phyloP scores from a whole-genome alignment of 1,140 invertebrate species.

The Diabrotica undecimpunctata region DNA sequence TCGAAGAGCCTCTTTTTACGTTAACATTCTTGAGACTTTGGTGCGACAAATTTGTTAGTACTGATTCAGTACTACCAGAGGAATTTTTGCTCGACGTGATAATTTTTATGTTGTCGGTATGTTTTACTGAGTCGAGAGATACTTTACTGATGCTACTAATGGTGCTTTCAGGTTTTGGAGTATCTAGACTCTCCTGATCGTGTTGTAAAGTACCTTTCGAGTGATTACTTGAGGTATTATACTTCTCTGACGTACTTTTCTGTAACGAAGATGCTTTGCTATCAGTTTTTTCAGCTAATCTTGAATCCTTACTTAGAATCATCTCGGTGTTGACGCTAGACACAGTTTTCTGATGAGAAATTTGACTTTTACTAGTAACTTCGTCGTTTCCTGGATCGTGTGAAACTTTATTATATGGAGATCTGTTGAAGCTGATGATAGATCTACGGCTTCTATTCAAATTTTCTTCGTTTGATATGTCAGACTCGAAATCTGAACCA shows the following conservation, averaged over 20 bases:
- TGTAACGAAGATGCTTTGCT: too few relatives aligned
- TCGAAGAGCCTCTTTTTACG: constrained; percentile 7
- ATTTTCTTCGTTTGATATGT: not conserved
- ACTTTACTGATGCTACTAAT: too few relatives aligned
- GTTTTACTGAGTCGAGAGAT: not conserved
- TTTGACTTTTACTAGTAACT: not conserved
- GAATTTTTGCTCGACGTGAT: not conserved
- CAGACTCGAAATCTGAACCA: constrained; percentile 11
- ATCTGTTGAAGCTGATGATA: constrained; percentile 10
- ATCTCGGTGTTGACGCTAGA: not conserved
- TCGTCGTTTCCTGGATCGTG: not conserved
- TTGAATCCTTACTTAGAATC: not conserved
- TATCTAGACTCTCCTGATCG: too few relatives aligned
- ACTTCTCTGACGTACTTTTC: too few relatives aligned
- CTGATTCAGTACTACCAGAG: not conserved
- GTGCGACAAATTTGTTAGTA: not conserved
- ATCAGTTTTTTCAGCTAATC: too few relatives aligned
- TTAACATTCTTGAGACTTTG: constrained; percentile 3
- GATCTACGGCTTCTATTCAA: constrained; percentile 5
- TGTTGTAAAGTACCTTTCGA: too few relatives aligned
- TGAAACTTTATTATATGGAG: not conserved
- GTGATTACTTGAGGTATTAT: too few relatives aligned
- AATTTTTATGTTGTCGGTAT: not conserved
- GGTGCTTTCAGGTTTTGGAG: too few relatives aligned
- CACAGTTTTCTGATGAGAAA: not conserved